Percentiles rank a stretch among this genome's conserved stretches.
These are phyloP conservation scores for Epinotia brunnichana DNA, from an alignment of 2,888 invertebrate species.

Conservation along the genomic window DNA sequence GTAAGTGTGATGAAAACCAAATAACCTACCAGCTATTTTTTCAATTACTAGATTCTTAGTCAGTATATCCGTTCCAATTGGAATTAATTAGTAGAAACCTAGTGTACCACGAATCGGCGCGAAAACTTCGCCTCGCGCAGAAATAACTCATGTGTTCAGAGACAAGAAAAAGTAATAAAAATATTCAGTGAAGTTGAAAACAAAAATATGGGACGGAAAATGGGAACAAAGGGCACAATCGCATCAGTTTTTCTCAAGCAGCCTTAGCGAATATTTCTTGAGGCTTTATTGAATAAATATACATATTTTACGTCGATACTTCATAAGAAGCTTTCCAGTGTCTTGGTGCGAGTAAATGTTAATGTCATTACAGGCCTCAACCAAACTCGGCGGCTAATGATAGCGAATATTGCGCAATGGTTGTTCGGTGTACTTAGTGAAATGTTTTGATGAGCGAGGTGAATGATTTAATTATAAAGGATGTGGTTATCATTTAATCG, in stretches of 20 bases:
- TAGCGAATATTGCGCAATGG: slow-evolving; percentile 13
- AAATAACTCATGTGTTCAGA: slow-evolving; percentile 71
- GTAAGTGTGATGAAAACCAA: too few species aligned
- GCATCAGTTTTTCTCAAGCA: slow-evolving; percentile 70
- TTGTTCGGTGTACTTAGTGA: slow-evolving; percentile 3
- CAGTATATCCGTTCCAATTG: neutral
- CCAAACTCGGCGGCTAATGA: slow-evolving; percentile 36
- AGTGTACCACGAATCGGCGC: slow-evolving; percentile 40
- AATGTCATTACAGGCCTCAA: slow-evolving; percentile 46
- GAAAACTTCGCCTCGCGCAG: slow-evolving; percentile 56
- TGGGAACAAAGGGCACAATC: slow-evolving; percentile 72
- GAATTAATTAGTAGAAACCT: slow-evolving; percentile 26
- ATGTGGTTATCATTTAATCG: slow-evolving; percentile 5
- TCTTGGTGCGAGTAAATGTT: slow-evolving; percentile 51
- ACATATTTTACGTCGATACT: slow-evolving; percentile 72
- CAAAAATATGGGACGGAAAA: slow-evolving; percentile 76
- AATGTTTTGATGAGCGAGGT: slow-evolving; percentile 14
- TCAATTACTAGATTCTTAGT: too few species aligned
- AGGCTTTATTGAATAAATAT: slow-evolving; percentile 78
- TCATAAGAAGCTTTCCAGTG: slow-evolving; percentile 64
- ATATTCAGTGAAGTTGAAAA: slow-evolving; percentile 77
- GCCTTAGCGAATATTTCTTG: slow-evolving; percentile 73
- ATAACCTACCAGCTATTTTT: too few species aligned
- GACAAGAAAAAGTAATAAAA: slow-evolving; percentile 76
- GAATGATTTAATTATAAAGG: neutral